These are phyloP conservation scores for Pegoplata infirma DNA, from an alignment of 2,888 invertebrate genomes.

Conservation along the genomic window DNA sequence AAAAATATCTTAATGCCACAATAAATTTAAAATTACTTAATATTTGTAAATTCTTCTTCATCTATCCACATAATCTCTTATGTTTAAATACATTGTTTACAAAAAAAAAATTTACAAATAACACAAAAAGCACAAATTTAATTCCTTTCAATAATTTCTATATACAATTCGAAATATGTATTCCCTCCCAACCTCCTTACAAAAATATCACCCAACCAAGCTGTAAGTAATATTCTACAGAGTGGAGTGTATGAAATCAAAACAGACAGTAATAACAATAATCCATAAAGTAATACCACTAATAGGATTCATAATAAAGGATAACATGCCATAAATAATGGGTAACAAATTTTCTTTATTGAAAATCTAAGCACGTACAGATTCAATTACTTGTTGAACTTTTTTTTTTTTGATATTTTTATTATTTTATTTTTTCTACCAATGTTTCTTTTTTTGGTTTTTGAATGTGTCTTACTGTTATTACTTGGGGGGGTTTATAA, in stretches of 20 bases:
- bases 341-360: slow-evolving; percentile 65
- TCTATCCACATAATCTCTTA: slow-evolving; percentile 26
- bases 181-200: neutral
- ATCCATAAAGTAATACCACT: slow-evolving; percentile 66
- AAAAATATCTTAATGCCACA: neutral
- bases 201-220: neutral
- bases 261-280: slow-evolving; percentile 63
- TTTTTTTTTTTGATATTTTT: slow-evolving; percentile 51
- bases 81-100: slow-evolving; percentile 39
- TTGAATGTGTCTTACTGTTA: neutral
- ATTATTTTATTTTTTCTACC: neutral
- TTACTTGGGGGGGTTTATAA: neutral
- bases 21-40: neutral
- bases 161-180: slow-evolving; percentile 27
- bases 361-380: slow-evolving; percentile 71
- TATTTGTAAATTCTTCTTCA: neutral
- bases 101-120: neutral
- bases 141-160: slow-evolving; percentile 43
- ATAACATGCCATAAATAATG: slow-evolving; percentile 67
- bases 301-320: slow-evolving; percentile 68
- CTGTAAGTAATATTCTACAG: neutral
- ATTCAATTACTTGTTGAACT: slow-evolving; percentile 74
- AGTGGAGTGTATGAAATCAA: slow-evolving; percentile 10
- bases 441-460: neutral
- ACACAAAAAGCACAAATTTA: slow-evolving; percentile 40